Base-by-base conservation (phyloP, 2,888 invertebrate species). In the Agrochola circellaris region DNA sequence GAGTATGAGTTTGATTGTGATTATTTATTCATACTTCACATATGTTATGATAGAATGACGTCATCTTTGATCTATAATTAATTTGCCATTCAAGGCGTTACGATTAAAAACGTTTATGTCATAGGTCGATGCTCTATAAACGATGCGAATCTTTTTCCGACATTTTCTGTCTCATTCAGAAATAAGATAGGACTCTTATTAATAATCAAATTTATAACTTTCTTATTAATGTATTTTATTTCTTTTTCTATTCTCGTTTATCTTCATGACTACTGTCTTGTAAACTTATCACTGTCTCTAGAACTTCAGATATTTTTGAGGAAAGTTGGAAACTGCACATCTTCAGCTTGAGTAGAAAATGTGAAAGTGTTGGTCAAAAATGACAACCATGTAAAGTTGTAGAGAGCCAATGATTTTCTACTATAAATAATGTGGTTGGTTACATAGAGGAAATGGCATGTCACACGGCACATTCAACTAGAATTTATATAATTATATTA, bases 361-460 rank as follows among this genome's bases (percentile, higher is more conserved):
- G 80, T 82, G 82, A 82, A 85, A 85, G 75, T 71, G 34, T 13
- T 60, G n/a, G 34, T 64, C 54, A 74, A 71, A 84, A 84, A 60
- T 70, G 26, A 66, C 73, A 73, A 56, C 20, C 69, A 62, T 51
- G 54, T 70, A 38, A 81, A 73, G 68, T 66, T 34, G 51, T 69
- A 42, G 51, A 20, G 15, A 68, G 17, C 34, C 34, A 65, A 61
- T 72, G 69, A 48, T 81, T 83, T 72, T 85, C 85, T 83, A 61
- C 17, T 58, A 48, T 58, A 60, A 54, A 13, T 58, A 81, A 75
- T 81, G 75, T 70, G 70, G 73, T 67, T 70, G 38, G 72, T 30
- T 54, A 26, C n/a, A 65, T 51, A 34, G 56, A 81, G 30, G 54
- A 73, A 70, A 70, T 66, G 26, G 54, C 15, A 56, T 67, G 54